Percentiles rank a stretch among this genome's conserved stretches.
These are phyloP conservation scores for Calliphora vicina DNA, from an alignment of 1,140 invertebrate species.

Conservation along the genomic window DNA sequence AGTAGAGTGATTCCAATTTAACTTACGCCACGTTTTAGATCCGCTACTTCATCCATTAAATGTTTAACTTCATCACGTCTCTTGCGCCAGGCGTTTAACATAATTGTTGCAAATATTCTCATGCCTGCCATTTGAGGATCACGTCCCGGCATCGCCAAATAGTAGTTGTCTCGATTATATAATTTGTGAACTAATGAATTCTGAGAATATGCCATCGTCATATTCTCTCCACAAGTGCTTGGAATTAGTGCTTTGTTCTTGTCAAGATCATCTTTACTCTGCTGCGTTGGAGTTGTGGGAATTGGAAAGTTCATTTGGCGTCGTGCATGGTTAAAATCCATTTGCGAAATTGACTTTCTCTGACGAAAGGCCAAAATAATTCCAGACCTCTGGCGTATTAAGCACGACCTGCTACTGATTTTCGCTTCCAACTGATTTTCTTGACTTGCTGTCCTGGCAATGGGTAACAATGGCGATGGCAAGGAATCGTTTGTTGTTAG, in stretches of 20 bases:
- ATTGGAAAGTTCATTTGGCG: constrained; percentile 38
- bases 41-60: constrained; percentile 48
- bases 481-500: constrained; percentile 37
- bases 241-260: constrained; percentile 34
- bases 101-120: constrained; percentile 54
- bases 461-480: neutral
- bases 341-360: constrained; percentile 56
- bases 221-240: constrained; percentile 32
- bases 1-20: neutral
- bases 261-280: neutral
- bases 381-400: constrained; percentile 49
- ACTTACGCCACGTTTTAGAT: constrained; percentile 50
- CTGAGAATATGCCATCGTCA: neutral
- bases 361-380: constrained; percentile 48
- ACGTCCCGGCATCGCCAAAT: constrained; percentile 41
- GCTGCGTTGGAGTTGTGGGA: neutral
- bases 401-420: constrained; percentile 22
- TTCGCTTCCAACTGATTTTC: constrained; percentile 35
- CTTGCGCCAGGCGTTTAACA: constrained; percentile 56
- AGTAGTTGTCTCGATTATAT: neutral
- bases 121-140: constrained; percentile 50
- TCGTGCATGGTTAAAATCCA: constrained; percentile 55
- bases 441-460: constrained; percentile 15
- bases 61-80: constrained; percentile 50
- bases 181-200: constrained; percentile 40